Conservation (phyloP, 2,797 vertebrate species). For the Tadarida brasiliensis region DNA sequence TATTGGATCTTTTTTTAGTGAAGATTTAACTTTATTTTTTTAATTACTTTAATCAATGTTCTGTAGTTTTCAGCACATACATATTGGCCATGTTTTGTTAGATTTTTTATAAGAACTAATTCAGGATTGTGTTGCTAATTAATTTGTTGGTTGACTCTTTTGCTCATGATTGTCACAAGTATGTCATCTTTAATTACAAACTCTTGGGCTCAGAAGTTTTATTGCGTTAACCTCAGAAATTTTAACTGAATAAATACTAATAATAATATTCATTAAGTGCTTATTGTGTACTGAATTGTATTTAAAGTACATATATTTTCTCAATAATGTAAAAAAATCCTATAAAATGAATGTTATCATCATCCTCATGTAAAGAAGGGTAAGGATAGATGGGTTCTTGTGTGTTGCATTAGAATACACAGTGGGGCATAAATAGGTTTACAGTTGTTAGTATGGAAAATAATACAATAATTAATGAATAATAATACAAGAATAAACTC, state of each 20-base stretch:
- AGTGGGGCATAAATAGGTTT: neutral
- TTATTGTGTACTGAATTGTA: neutral
- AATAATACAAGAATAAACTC: neutral
- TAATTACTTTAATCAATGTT: neutral
- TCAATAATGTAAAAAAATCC: neutral
- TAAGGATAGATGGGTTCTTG: neutral
- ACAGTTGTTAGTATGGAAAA: neutral
- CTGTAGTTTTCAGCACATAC: neutral
- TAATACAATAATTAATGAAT: neutral
- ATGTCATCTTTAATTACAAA: neutral
- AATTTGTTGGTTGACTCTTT: neutral
- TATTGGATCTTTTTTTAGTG: neutral
- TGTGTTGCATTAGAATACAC: neutral
- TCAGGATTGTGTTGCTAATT: neutral
- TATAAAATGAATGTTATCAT: neutral
- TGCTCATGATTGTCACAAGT: neutral
- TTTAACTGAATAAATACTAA: neutral
- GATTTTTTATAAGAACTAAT: neutral
- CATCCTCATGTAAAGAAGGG: neutral
- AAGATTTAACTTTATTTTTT: neutral
- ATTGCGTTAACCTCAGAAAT: neutral
- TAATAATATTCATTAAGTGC: neutral
- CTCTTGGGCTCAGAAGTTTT: neutral
- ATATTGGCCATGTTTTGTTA: neutral
- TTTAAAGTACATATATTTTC: neutral